These are phyloP conservation scores for Dilophus febrilis DNA, from an alignment of 2,888 invertebrate species.

Conservation along the genomic window DNA sequence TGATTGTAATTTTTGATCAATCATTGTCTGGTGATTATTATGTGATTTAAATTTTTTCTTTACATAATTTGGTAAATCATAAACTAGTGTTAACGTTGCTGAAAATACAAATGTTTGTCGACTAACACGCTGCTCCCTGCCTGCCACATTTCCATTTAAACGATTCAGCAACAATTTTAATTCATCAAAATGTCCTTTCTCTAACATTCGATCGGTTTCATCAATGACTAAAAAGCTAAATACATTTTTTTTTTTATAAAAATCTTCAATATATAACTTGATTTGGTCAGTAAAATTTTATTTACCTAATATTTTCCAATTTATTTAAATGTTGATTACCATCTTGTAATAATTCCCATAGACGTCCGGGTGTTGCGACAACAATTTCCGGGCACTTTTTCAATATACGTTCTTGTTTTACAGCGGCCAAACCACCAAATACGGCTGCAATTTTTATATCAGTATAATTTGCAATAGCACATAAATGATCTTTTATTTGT, in stretches of 20 bases:
- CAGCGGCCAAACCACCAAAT: conserved; percentile 85
- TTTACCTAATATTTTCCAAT: conserved; percentile 38
- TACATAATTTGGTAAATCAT: conserved; percentile 63
- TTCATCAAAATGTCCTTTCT: conserved; percentile 90
- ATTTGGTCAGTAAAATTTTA: conserved; percentile 15
- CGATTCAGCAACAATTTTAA: conserved; percentile 61
- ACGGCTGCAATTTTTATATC: conserved; percentile 60
- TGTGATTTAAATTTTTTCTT: conserved; percentile 27
- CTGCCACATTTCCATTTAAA: conserved; percentile 51
- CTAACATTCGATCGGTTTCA: conserved; percentile 97
- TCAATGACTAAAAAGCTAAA: conserved; percentile 80
- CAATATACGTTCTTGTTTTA: conserved; percentile 83
- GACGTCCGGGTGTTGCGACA: conserved; percentile 90
- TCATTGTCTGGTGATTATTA: conserved; percentile 44
- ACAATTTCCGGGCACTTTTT: conserved; percentile 76
- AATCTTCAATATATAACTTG: conserved; percentile 5
- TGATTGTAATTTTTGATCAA: conserved; percentile 57
- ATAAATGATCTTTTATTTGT: conserved; percentile 78
- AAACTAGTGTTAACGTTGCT: conserved; percentile 85
- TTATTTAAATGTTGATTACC: conserved; percentile 62
- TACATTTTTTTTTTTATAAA: no score
- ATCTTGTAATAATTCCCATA: conserved; percentile 82
- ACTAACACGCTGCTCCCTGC: conserved; percentile 33
- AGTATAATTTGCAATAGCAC: conserved; percentile 62
- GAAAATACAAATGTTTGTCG: conserved; percentile 95